A percentile compares a stretch with the other conserved stretches of the same genome.
These are phyloP conservation scores for Morone chrysops DNA, from an alignment of 2,113 vertebrate genomes.

Conservation along the genomic window DNA sequence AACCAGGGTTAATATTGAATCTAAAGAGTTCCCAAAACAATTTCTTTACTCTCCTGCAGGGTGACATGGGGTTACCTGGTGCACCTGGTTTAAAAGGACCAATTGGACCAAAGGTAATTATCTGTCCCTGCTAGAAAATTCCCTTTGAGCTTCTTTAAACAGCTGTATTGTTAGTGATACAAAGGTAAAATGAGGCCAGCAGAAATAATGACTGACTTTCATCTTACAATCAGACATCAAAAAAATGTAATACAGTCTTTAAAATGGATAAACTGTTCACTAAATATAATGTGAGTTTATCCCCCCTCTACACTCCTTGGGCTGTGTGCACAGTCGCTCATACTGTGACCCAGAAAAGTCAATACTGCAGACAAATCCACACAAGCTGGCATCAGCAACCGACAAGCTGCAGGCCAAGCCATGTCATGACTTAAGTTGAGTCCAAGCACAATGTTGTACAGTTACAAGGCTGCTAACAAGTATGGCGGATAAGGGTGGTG, in stretches of 20 bases:
- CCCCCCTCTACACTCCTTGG: background rate
- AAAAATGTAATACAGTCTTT: slow-evolving; percentile 6
- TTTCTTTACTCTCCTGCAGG: slow-evolving; percentile 79
- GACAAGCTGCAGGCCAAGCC: slow-evolving; percentile 18
- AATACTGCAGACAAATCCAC: slow-evolving; percentile 27
- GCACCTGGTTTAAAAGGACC: slow-evolving; percentile 87
- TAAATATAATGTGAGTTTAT: slow-evolving; percentile 30
- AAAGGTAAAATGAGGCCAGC: slow-evolving; percentile 1
- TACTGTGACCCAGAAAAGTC: slow-evolving; percentile 27
- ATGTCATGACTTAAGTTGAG: slow-evolving; percentile 20
- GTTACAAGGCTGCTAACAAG: slow-evolving; percentile 10
- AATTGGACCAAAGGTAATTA: slow-evolving; percentile 88
- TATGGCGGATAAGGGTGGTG: background rate
- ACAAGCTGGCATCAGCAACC: slow-evolving; percentile 3
- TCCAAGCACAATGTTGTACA: slow-evolving; percentile 7
- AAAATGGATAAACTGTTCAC: slow-evolving; percentile 36
- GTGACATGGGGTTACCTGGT: slow-evolving; percentile 88
- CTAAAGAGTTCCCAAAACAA: background rate
- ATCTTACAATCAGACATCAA: slow-evolving; percentile 9
- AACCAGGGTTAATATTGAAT: background rate
- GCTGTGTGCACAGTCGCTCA: background rate
- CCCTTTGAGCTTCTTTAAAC: slow-evolving; percentile 12
- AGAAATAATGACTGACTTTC: slow-evolving; percentile 26
- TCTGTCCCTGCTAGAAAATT: background rate
- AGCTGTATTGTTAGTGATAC: background rate